phyloP scores from a whole-genome alignment of 2,888 invertebrate species.

The Hedychridium roseum region DNA sequence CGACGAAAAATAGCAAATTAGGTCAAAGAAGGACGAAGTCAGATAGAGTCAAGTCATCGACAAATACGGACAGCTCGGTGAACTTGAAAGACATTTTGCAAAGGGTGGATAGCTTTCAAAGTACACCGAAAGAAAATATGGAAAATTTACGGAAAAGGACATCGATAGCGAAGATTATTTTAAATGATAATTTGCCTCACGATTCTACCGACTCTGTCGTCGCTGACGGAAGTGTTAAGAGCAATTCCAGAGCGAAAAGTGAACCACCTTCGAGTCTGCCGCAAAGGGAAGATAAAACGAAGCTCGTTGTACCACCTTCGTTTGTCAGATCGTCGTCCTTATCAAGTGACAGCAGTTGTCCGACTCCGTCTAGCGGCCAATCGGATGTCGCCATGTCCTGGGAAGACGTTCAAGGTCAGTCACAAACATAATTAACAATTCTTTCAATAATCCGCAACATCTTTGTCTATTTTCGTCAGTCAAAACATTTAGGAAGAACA shows the following conservation, averaged over 20 bases:
- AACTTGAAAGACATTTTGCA: constrained; percentile 57
- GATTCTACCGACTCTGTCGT: constrained; percentile 21
- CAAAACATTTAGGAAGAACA: no score
- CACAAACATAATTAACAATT: no score
- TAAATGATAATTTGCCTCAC: constrained; percentile 48
- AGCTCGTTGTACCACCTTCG: constrained; percentile 39
- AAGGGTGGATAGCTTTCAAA: constrained; percentile 46
- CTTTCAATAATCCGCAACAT: no score
- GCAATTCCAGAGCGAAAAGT: constrained; percentile 23
- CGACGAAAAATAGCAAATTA: constrained; percentile 17
- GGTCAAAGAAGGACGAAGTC: constrained; percentile 5
- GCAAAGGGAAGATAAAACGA: constrained; percentile 29
- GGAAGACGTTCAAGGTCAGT: constrained; percentile 46
- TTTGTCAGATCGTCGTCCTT: constrained; percentile 51
- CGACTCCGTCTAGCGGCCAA: constrained; percentile 52
- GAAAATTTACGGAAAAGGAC: constrained; percentile 57
- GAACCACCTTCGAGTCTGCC: constrained; percentile 28
- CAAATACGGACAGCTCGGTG: constrained; percentile 41
- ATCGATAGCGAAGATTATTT: constrained; percentile 54
- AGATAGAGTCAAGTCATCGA: constrained; percentile 15
- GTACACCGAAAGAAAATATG: constrained; percentile 51
- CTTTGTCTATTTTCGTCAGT: no score
- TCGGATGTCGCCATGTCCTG: constrained; percentile 53
- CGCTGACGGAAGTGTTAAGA: constrained; percentile 23
- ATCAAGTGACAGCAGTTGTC: constrained; percentile 55